phyloP scores from a whole-genome alignment of 2,888 invertebrate genomes.

The Spodoptera littoralis region DNA sequence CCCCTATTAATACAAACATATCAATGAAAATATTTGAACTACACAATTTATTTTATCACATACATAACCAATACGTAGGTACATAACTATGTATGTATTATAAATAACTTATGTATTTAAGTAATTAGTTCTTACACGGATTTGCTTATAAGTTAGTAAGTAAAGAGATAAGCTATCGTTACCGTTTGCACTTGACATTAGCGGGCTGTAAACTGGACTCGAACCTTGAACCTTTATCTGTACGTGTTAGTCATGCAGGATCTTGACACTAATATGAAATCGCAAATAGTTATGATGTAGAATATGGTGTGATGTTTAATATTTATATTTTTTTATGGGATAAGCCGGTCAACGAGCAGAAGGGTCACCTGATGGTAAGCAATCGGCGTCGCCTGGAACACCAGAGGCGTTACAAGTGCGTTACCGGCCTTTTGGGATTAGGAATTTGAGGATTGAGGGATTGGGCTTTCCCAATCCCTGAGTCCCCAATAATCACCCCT shows the following conservation, averaged over 20 bases:
- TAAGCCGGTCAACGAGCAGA: background rate
- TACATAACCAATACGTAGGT: no score
- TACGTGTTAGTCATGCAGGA: conserved; percentile 28
- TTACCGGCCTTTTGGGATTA: no score
- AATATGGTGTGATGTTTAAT: conserved; percentile 3
- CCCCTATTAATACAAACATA: no score
- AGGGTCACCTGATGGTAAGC: no score
- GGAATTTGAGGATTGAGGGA: no score
- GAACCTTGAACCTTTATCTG: conserved; percentile 42
- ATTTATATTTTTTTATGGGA: conserved; percentile 2
- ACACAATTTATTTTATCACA: no score
- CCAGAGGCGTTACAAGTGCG: no score
- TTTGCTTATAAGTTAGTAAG: conserved; percentile 13
- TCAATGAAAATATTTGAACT: no score
- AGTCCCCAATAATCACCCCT: no score
- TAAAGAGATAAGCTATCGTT: conserved; percentile 30
- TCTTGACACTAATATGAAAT: conserved; percentile 4
- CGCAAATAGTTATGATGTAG: conserved; percentile 3
- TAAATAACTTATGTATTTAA: conserved; percentile 26
- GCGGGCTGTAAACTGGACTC: conserved; percentile 21
- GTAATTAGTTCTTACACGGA: conserved; percentile 15
- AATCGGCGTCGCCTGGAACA: no score
- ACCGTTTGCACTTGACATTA: conserved; percentile 35
- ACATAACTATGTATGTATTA: no score
- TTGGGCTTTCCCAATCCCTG: no score